phyloP scores from a whole-genome alignment of 23 tunicate species.

The Oikopleura albicans region DNA sequence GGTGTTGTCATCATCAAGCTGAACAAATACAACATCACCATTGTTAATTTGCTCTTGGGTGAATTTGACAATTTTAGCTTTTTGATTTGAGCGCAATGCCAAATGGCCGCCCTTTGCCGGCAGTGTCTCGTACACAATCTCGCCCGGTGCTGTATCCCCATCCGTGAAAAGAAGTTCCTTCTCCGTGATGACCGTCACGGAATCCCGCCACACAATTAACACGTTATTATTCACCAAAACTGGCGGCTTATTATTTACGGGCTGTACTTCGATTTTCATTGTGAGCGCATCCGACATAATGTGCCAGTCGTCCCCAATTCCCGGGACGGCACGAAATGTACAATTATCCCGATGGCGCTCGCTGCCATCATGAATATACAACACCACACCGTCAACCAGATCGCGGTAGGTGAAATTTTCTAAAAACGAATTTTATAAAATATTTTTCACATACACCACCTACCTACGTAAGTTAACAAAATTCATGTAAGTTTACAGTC shows the following conservation, averaged over 20 bases:
- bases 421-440: neutral
- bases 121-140: neutral
- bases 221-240: neutral
- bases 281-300: neutral
- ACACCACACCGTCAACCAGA: neutral
- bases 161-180: slow-evolving; percentile 4
- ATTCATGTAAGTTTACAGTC: too few species aligned
- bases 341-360: neutral
- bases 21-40: neutral
- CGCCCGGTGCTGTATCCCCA: neutral
- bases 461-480: too few species aligned
- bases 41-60: neutral
- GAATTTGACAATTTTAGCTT: neutral
- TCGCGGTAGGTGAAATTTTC: neutral
- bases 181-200: neutral
- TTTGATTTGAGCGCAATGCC: neutral
- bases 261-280: neutral
- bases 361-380: neutral
- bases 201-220: neutral
- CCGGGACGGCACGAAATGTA: neutral
- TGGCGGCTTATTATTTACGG: neutral
- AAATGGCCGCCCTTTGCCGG: neutral
- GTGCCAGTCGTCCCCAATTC: neutral
- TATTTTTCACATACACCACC: too few species aligned
- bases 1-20: neutral